A percentile compares a stretch with the other conserved stretches of the same genome.
phyloP scores from a whole-genome alignment of 2,797 vertebrate genomes.

The Pangasius macronema region DNA sequence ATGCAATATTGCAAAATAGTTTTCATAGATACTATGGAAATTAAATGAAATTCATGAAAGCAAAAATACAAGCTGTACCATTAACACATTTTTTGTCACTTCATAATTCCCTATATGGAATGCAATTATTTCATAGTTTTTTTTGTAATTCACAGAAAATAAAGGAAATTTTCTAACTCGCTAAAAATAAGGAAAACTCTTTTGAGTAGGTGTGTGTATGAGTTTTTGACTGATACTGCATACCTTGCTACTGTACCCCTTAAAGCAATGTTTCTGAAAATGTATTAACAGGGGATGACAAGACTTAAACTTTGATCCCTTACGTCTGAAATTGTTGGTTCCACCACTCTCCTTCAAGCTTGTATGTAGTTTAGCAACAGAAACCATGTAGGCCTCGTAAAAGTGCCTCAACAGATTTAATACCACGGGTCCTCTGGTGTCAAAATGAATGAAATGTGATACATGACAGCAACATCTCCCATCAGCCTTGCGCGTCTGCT shows the following conservation, averaged over 20 bases:
- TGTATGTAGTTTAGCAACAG: constrained; percentile 60
- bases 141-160: background rate
- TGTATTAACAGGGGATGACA: background rate
- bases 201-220: background rate
- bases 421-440: constrained; percentile 58
- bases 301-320: constrained; percentile 48
- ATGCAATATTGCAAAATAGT: too few species aligned
- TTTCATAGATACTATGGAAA: background rate
- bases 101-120: background rate
- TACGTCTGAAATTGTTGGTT: constrained; percentile 50
- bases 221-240: background rate
- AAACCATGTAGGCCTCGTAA: constrained; percentile 49
- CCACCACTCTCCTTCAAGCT: background rate
- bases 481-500: constrained; percentile 39
- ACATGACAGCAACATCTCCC: constrained; percentile 56
- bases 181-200: background rate
- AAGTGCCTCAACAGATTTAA: constrained; percentile 55
- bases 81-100: background rate
- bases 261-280: constrained; percentile 36
- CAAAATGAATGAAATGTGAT: constrained; percentile 64
- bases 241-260: too few species aligned
- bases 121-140: background rate
- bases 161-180: background rate
- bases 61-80: background rate
- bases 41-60: background rate